Percentiles rank a stretch among this genome's conserved stretches.
phyloP scores from a whole-genome alignment of 2,797 vertebrate species.

The Philypnodon macrostomus region DNA sequence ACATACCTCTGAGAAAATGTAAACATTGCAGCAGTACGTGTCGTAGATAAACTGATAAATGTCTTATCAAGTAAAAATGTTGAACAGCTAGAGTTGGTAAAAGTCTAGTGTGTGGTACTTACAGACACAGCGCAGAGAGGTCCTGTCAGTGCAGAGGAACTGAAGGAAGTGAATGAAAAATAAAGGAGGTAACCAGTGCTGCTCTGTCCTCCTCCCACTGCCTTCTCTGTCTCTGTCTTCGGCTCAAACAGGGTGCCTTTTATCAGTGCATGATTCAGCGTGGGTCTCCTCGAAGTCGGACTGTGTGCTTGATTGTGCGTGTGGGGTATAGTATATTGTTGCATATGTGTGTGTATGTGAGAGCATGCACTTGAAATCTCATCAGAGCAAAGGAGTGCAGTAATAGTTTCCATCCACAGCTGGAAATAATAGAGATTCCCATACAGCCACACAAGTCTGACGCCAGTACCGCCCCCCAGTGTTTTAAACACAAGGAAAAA shows the following conservation, averaged over 20 bases:
- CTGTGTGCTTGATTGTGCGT: conserved; percentile 34
- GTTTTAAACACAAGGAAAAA: conserved; percentile 54
- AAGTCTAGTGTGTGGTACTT: conserved; percentile 62
- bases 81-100: background rate
- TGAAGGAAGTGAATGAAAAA: conserved; percentile 65
- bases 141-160: conserved; percentile 51
- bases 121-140: conserved; percentile 61
- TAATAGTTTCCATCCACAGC: conserved; percentile 87
- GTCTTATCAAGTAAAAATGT: background rate
- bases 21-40: conserved; percentile 2
- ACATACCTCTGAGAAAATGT: conserved; percentile 5
- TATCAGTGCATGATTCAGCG: conserved; percentile 68
- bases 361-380: conserved; percentile 59
- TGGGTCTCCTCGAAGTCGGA: conserved; percentile 54
- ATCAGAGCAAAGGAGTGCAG: conserved; percentile 67
- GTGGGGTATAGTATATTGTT: too few species aligned
- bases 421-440: conserved; percentile 83
- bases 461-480: conserved; percentile 65
- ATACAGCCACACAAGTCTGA: conserved; percentile 57
- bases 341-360: conserved; percentile 22
- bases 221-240: conserved; percentile 41
- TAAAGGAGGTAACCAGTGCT: conserved; percentile 54
- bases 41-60: conserved; percentile 1
- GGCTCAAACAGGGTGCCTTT: conserved; percentile 68
- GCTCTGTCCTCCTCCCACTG: conserved; percentile 41